phyloP scores from a whole-genome alignment of 2,888 invertebrate species.

The Pachycephus smyrnensis region DNA sequence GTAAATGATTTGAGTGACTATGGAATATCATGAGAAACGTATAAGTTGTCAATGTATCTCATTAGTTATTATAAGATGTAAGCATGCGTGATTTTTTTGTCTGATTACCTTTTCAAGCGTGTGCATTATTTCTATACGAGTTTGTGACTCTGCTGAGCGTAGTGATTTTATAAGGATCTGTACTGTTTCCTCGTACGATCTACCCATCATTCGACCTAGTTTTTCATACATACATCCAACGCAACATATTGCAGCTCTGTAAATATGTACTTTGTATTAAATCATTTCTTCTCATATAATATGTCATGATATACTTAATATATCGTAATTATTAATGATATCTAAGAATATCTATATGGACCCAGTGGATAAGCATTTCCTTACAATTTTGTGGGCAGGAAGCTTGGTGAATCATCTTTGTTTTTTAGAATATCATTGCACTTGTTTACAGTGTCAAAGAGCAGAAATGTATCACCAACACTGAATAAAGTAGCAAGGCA shows the following conservation, averaged over 20 bases:
- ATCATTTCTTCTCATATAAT: not conserved
- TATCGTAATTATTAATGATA: not conserved
- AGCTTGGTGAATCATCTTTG: constrained; percentile 97
- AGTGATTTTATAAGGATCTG: constrained; percentile 90
- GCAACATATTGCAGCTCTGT: constrained; percentile 94
- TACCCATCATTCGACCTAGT: constrained; percentile 97
- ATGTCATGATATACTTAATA: too few relatives aligned
- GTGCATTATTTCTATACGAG: constrained; percentile 95
- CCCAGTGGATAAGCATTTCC: constrained; percentile 5
- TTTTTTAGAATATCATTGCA: constrained; percentile 98
- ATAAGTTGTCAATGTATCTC: not conserved
- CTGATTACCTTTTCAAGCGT: constrained; percentile 89
- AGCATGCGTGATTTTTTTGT: constrained; percentile 6
- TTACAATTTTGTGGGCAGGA: constrained; percentile 94
- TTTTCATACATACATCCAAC: constrained; percentile 98
- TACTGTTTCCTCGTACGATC: constrained; percentile 98
- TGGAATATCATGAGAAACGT: constrained; percentile 10
- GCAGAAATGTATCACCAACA: constrained; percentile 95
- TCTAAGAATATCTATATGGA: not conserved
- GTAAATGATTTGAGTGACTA: constrained; percentile 9
- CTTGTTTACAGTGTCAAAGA: constrained; percentile 97
- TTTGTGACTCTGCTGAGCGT: constrained; percentile 95
- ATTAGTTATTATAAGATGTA: not conserved
- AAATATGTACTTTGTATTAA: constrained; percentile 30
- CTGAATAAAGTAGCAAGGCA: constrained; percentile 95